A percentile compares a stretch with the other conserved stretches of the same genome.
These are phyloP conservation scores for Exaiptasia diaphana DNA, from an alignment of 64 coral and sea anemone species.

Conservation along the genomic window DNA sequence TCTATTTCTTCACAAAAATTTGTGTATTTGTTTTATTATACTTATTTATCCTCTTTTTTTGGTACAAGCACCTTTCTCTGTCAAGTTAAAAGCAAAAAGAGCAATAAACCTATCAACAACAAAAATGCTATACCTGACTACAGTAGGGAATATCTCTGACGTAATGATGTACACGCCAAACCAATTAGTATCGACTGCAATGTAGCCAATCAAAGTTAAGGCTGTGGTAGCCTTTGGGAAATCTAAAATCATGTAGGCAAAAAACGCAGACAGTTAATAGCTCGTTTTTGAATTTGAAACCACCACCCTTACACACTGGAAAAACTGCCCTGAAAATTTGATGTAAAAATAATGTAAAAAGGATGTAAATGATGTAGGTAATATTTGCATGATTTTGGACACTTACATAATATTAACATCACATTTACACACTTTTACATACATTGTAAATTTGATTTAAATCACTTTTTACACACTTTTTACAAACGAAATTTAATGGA, in stretches of 20 bases:
- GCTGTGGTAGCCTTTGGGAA: neutral
- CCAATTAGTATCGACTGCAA: constrained; percentile 19
- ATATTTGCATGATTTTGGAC: neutral
- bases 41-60: too few species aligned
- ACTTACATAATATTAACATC: neutral
- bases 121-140: constrained; percentile 39
- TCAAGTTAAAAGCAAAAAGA: too few species aligned
- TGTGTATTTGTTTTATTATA: too few species aligned
- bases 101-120: too few species aligned
- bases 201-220: constrained; percentile 11
- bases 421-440: neutral
- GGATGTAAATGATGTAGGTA: neutral
- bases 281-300: neutral
- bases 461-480: too few species aligned
- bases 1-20: too few species aligned
- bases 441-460: too few species aligned
- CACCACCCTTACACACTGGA: neutral
- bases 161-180: constrained; percentile 20
- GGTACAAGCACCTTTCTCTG: too few species aligned
- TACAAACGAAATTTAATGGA: too few species aligned
- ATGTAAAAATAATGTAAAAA: too few species aligned
- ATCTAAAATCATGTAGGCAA: neutral
- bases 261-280: too few species aligned
- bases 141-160: constrained; percentile 35
- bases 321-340: neutral